Conservation (phyloP, 1,140 invertebrate species). For the Drosophila grimshawi region DNA sequence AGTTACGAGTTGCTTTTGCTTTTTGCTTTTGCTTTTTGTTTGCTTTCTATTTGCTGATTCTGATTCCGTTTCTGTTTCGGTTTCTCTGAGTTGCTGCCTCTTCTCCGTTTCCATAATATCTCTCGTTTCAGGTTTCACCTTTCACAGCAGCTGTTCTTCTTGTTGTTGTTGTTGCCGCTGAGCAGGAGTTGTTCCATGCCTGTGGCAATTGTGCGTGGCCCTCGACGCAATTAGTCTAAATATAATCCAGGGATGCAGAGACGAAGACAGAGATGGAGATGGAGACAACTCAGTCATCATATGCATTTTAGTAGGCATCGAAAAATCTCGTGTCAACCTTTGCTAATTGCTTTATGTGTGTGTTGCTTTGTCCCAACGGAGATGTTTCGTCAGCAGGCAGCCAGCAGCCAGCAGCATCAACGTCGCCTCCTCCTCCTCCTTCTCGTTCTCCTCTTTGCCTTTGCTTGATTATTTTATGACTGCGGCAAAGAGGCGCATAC, state of each 20-base stretch:
- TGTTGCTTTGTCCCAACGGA: conserved; percentile 60
- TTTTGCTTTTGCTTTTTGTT: conserved; percentile 25
- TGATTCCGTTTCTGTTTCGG: no score
- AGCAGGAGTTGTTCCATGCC: conserved; percentile 40
- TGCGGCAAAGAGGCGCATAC: conserved; percentile 62
- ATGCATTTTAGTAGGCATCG: conserved; percentile 52
- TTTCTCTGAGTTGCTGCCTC: conserved; percentile 32
- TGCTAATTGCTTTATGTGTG: conserved; percentile 76
- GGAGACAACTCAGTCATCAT: conserved; percentile 31
- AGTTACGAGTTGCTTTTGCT: conserved; percentile 48
- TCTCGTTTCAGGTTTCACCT: conserved; percentile 15
- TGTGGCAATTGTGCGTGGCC: conserved; percentile 46
- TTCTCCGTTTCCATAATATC: neutral
- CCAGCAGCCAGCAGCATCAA: conserved; percentile 43
- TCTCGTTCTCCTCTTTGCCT: conserved; percentile 33
- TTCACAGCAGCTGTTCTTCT: conserved; percentile 8
- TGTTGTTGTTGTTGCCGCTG: conserved; percentile 38
- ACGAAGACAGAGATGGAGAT: conserved; percentile 1
- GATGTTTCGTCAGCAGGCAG: conserved; percentile 72
- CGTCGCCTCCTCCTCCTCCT: conserved; percentile 21
- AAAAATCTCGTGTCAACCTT: conserved; percentile 55
- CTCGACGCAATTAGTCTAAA: conserved; percentile 74
- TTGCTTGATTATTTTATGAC: conserved; percentile 83
- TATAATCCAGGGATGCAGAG: conserved; percentile 58
- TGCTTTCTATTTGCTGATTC: conserved; percentile 35